phyloP scores from a whole-genome alignment of 2,888 invertebrate genomes.

The Tineola bisselliella region DNA sequence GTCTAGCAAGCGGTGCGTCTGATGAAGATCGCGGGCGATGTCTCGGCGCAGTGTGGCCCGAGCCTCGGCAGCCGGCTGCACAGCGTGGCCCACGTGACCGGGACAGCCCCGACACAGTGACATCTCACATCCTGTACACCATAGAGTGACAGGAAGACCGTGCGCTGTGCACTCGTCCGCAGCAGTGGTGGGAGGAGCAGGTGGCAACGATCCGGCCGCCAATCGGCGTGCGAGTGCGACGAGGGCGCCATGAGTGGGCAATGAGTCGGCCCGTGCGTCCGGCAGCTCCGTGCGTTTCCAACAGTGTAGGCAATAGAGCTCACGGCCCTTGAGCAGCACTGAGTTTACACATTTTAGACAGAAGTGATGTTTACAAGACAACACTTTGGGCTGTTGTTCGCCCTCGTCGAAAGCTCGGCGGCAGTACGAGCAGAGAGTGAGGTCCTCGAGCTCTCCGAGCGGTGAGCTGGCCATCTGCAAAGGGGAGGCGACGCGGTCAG shows the following conservation, averaged over 20 bases:
- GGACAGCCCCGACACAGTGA: conserved; percentile 74
- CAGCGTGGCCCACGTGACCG: conserved; percentile 73
- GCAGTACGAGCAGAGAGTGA: conserved; percentile 79
- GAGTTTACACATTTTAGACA: conserved; percentile 79
- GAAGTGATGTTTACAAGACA: conserved; percentile 81
- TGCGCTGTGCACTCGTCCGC: conserved; percentile 76
- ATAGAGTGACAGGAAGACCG: conserved; percentile 76
- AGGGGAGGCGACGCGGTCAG: neutral
- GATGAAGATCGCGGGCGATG: conserved; percentile 72
- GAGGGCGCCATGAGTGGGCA: conserved; percentile 75
- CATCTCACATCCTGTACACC: conserved; percentile 74
- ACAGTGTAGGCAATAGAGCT: conserved; percentile 77
- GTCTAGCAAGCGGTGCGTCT: conserved; percentile 74
- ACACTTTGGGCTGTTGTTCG: conserved; percentile 76
- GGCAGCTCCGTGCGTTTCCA: conserved; percentile 78
- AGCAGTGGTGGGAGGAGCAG: conserved; percentile 23
- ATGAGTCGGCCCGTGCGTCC: conserved; percentile 72
- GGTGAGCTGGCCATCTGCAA: conserved; percentile 68
- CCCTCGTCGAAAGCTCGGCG: conserved; percentile 78
- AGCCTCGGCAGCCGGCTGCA: conserved; percentile 74
- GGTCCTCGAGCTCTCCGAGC: conserved; percentile 76
- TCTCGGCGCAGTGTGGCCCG: conserved; percentile 70
- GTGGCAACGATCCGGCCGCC: conserved; percentile 19
- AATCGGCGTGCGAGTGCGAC: conserved; percentile 67
- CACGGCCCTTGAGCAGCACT: conserved; percentile 73